phyloP scores from a whole-genome alignment of 2,797 vertebrate species.

The Anabas testudineus region DNA sequence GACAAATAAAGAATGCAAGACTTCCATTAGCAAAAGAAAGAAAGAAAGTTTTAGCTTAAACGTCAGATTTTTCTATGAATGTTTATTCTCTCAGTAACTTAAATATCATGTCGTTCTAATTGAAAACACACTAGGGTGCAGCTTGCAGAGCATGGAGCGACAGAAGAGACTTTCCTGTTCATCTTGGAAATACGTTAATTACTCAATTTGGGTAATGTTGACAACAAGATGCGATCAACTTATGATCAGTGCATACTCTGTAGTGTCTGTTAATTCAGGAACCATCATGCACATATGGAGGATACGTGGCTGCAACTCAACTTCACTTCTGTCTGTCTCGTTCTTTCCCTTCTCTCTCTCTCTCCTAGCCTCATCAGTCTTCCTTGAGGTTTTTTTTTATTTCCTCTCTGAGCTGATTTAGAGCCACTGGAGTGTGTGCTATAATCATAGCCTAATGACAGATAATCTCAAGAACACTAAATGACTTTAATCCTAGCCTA shows the following conservation, averaged over 20 bases:
- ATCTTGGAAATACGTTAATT: no score
- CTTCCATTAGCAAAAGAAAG: no score
- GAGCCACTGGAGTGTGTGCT: conserved; percentile 49
- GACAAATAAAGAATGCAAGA: no score
- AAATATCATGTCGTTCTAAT: no score
- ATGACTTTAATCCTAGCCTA: conserved; percentile 64
- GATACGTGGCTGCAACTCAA: conserved; percentile 27
- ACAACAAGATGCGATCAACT: conserved; percentile 23
- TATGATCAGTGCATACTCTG: conserved; percentile 39
- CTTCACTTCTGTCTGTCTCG: conserved; percentile 24
- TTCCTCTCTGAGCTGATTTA: conserved; percentile 46
- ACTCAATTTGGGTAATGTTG: no score
- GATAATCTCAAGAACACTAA: conserved; percentile 64
- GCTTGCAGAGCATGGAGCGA: neutral
- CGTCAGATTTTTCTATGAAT: no score
- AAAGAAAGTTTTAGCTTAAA: no score
- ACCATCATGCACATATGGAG: conserved; percentile 10
- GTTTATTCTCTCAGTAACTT: no score
- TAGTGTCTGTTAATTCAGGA: no score
- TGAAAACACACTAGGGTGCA: no score
- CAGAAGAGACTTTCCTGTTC: no score
- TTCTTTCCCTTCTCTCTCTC: conserved; percentile 1
- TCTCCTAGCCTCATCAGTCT: conserved; percentile 28
- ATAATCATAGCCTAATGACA: conserved; percentile 67
- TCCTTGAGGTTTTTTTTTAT: conserved; percentile 33